A percentile compares a stretch with the other conserved stretches of the same genome.
Evolutionary conservation across 2,113 vertebrate genomes (phyloP).

Genomic region (Trogon melanurus): DNA sequence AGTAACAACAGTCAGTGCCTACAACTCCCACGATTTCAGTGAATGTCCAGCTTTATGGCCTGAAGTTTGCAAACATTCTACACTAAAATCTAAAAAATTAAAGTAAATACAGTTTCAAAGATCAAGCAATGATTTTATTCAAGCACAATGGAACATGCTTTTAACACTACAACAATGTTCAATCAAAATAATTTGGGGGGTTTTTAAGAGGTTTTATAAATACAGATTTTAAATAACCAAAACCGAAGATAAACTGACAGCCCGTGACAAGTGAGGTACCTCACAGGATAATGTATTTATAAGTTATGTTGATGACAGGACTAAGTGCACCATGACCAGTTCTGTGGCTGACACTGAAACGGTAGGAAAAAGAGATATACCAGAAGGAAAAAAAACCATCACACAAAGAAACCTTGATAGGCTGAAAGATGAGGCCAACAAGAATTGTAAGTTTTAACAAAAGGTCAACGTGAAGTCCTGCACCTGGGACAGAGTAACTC

Average conservation of each 20-base stretch:
- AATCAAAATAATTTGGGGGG: neutral
- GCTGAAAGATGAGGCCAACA: neutral
- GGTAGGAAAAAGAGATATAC: neutral
- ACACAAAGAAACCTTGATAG: neutral
- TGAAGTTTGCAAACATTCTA: neutral
- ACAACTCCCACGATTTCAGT: neutral
- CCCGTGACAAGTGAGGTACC: neutral
- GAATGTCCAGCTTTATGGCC: neutral
- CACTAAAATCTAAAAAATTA: neutral
- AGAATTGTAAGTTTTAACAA: neutral
- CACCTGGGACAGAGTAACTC: neutral
- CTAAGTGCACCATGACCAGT: fast-evolving
- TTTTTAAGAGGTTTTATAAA: neutral
- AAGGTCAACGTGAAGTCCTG: neutral
- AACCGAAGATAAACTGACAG: neutral
- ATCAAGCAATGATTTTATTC: neutral
- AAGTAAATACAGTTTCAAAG: neutral
- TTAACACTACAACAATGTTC: neutral
- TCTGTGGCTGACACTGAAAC: neutral
- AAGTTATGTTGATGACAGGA: neutral
- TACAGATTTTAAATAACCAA: neutral
- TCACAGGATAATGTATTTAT: neutral
- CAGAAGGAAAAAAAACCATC: neutral
- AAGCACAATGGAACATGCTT: neutral
- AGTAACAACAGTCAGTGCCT: neutral